These are phyloP conservation scores for Pomacea maculata DNA, from an alignment of 1,140 invertebrate species.

Conservation along the genomic window DNA sequence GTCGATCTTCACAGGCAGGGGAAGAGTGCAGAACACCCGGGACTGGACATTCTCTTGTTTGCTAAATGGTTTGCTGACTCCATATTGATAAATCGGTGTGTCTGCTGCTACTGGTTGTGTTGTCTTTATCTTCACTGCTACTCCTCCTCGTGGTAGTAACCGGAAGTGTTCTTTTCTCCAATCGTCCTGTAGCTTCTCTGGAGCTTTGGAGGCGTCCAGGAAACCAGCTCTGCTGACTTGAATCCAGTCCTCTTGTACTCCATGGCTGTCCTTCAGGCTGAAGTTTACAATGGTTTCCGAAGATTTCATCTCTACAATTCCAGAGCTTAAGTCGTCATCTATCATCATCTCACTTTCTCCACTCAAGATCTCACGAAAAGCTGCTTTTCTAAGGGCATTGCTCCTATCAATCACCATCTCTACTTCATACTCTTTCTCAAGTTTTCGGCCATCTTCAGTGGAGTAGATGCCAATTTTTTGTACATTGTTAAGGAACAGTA, in stretches of 20 bases:
- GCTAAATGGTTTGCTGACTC: neutral
- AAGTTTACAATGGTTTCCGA: constrained; percentile 25
- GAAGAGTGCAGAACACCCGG: constrained; percentile 57
- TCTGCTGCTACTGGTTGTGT: neutral
- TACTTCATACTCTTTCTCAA: constrained; percentile 30
- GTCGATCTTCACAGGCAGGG: constrained; percentile 50
- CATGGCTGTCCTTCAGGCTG: constrained; percentile 21
- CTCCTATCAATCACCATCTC: constrained; percentile 22
- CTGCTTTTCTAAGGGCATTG: constrained; percentile 17
- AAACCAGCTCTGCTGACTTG: constrained; percentile 12
- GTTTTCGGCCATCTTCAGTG: constrained; percentile 28
- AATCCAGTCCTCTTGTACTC: constrained; percentile 13
- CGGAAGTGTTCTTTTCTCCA: constrained; percentile 37
- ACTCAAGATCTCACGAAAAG: constrained; percentile 26
- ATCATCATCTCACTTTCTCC: neutral
- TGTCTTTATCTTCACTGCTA: constrained; percentile 36
- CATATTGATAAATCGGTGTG: neutral
- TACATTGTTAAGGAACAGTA: constrained; percentile 55
- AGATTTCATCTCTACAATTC: constrained; percentile 13
- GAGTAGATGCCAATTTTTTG: constrained; percentile 38
- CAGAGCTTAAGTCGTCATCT: neutral
- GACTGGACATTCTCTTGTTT: neutral
- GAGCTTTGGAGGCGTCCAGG: neutral
- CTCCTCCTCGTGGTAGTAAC: constrained; percentile 52
- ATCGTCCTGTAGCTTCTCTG: constrained; percentile 25